Base-by-base conservation (phyloP, 1,140 invertebrate genomes). In the Samia ricini region DNA sequence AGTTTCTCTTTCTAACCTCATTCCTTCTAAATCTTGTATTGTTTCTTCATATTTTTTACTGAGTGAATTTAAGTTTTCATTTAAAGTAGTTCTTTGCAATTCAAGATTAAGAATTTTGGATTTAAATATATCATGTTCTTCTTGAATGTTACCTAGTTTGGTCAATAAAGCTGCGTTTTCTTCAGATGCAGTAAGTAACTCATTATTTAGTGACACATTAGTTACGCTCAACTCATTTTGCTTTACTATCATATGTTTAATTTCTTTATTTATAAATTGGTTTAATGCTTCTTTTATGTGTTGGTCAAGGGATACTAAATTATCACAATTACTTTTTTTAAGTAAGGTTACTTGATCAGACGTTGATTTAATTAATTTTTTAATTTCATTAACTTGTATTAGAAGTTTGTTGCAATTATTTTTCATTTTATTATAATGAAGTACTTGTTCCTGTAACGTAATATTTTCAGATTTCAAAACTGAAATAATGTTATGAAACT, bases 401-500 rank as follows among this genome's bases (percentile, higher is more conserved):
- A 19, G n/a, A 10, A 57, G 8, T 33, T 57, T 57, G 19, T 29
- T 57, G 20, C 1, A 36, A 20, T 6, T 21, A 22, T 15, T 24
- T 59, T 59, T 59, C 15, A 49, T 8, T 18, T 22, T 59, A 49
- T 59, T 20, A 49, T 49, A 22, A 26, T 50, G 5, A 49, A n/a
- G n/a, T 8, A 59, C 8, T 59, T 59, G 21, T 23, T 50, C 36
- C 10, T 59, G 21, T 49, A 59, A 59, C 18, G 22, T 24, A 24
- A 42, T 12, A 26, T 26, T 59, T 49, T 18, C 57, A 10, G 60
- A 59, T 70, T 79, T 75, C 51, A 85, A 66, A 57, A 79, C 64
- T n/a, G 71, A 67, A 54, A 87, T 60, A 15, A 61, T 65, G 20
- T 50, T 51, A 57, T 72, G 73, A 58, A 84, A 75, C 63, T 85